phyloP scores from a whole-genome alignment of 2,888 invertebrate species.

The Bombylius discolor region DNA sequence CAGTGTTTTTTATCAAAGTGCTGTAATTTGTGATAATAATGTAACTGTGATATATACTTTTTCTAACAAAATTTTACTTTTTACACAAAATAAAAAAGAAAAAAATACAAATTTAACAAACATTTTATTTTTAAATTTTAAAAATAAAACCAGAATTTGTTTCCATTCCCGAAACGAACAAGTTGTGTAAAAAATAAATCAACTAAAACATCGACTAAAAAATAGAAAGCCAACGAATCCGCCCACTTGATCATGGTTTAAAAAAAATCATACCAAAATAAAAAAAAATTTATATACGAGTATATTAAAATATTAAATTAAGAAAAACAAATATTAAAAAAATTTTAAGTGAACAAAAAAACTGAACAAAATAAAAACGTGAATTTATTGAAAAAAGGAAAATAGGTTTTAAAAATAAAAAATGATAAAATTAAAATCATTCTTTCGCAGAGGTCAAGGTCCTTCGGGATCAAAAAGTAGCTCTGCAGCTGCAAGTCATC shows the following conservation, averaged over 20 bases:
- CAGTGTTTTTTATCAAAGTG: too few relatives aligned
- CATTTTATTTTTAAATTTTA: too few relatives aligned
- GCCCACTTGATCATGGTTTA: not conserved
- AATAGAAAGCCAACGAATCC: not conserved
- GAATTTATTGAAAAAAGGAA: not conserved
- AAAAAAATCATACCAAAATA: not conserved
- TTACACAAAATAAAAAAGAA: too few relatives aligned
- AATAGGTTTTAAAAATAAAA: conserved; percentile 28
- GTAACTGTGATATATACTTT: not conserved
- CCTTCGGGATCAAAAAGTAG: conserved; percentile 30
- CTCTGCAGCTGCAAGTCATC: conserved; percentile 4
- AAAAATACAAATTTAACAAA: too few relatives aligned
- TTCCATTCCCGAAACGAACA: too few relatives aligned
- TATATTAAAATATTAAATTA: too few relatives aligned
- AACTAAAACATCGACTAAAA: not conserved
- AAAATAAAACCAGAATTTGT: too few relatives aligned
- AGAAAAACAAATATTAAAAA: too few relatives aligned
- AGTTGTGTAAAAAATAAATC: not conserved
- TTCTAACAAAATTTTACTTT: too few relatives aligned
- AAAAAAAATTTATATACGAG: too few relatives aligned
- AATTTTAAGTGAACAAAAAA: not conserved
- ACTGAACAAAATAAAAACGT: not conserved
- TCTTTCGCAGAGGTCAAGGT: conserved; percentile 77
- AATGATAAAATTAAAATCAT: conserved; percentile 86
- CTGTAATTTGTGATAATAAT: not conserved